These are phyloP conservation scores for Apostichopus parvimensis DNA, from an alignment of 35 echinoderm and acorn worm species.

Conservation along the genomic window DNA sequence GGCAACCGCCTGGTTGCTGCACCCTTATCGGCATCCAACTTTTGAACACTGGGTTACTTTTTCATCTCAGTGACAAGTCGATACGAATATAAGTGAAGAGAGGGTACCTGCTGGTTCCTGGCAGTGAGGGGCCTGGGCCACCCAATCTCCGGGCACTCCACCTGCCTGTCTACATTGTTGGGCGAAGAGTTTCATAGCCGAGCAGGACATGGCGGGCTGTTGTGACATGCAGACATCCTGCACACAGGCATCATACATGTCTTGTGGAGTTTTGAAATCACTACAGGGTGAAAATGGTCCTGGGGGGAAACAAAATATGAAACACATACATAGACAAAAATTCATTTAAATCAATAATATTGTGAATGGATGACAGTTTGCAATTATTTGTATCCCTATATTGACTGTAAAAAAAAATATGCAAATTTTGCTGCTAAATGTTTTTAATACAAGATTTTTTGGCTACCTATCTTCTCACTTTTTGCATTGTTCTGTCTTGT, in stretches of 20 bases:
- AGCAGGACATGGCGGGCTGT: neutral
- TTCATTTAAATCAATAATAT: neutral
- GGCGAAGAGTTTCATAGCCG: neutral
- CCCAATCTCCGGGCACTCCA: neutral
- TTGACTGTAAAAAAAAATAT: no score
- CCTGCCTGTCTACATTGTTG: neutral
- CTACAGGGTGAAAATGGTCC: constrained; percentile 12
- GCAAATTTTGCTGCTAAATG: no score
- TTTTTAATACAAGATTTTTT: no score
- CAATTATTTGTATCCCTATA: neutral
- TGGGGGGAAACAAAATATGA: neutral
- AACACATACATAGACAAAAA: neutral
- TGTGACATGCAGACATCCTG: constrained; percentile 1
- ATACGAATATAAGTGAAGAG: no score
- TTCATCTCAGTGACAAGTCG: no score
- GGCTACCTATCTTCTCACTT: no score
- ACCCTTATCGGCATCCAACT: no score
- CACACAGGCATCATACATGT: neutral
- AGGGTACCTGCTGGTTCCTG: neutral
- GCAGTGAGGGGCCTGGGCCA: neutral
- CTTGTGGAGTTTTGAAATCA: constrained; percentile 1
- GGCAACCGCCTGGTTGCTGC: no score
- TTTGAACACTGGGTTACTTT: no score
- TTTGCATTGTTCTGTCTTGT: no score
- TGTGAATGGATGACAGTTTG: neutral